These are phyloP conservation scores for Acrossocheilus wenchowensis DNA, from an alignment of 2,797 vertebrate genomes.

Conservation along the genomic window DNA sequence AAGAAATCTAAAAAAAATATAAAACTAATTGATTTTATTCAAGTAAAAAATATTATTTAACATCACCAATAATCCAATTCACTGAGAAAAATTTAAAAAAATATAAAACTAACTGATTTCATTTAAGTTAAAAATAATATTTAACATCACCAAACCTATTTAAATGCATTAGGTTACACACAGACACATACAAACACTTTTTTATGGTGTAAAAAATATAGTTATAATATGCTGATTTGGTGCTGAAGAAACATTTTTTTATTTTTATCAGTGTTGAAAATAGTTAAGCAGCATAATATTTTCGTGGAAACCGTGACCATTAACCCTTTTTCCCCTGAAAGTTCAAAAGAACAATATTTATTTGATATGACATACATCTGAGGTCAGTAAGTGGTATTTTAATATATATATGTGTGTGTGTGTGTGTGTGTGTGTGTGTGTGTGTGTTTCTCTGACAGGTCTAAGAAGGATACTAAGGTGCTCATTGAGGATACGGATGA, in stretches of 20 bases:
- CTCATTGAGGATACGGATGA: conserved; percentile 97
- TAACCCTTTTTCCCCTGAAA: not conserved
- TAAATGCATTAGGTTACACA: not conserved
- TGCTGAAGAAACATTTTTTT: not conserved
- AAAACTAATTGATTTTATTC: not conserved
- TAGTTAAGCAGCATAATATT: not conserved
- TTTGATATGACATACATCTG: not conserved
- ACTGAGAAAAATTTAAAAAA: not conserved
- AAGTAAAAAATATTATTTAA: not conserved
- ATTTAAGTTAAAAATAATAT: not conserved
- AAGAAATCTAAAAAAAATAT: not conserved
- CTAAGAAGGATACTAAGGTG: conserved; percentile 95
- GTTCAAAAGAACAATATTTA: not conserved
- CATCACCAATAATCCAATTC: no score
- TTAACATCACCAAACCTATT: not conserved
- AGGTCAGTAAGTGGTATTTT: not conserved
- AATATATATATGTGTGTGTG: not conserved
- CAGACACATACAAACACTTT: not conserved
- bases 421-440: not conserved
- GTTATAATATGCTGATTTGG: not conserved
- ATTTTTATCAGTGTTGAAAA: not conserved
- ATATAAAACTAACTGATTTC: not conserved
- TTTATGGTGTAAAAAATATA: not conserved
- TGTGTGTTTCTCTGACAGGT: conserved; percentile 73
- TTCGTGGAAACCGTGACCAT: not conserved